A percentile compares a stretch with the other conserved stretches of the same genome.
Evolutionary conservation across 2,113 vertebrate species (phyloP).

Genomic region (Plectropomus leopardus): DNA sequence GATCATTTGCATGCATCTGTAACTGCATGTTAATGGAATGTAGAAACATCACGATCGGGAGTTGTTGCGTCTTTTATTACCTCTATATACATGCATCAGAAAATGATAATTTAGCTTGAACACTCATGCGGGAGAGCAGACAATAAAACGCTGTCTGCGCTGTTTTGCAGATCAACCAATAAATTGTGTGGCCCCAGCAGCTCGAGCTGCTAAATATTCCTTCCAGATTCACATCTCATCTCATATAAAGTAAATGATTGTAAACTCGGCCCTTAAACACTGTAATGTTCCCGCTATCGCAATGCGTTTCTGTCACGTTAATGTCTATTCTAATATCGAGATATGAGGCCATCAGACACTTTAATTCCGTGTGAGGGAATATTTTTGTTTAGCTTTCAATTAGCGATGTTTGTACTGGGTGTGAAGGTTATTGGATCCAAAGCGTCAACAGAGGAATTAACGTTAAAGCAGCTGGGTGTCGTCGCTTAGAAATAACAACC

Average conservation of each 20-base stretch:
- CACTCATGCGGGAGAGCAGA: constrained; percentile 69
- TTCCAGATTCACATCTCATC: constrained; percentile 71
- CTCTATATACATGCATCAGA: constrained; percentile 61
- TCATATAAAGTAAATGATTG: constrained; percentile 73
- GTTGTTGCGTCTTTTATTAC: constrained; percentile 72
- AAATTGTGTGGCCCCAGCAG: constrained; percentile 63
- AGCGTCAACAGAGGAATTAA: constrained; percentile 38
- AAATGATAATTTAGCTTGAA: constrained; percentile 76
- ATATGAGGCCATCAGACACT: constrained; percentile 59
- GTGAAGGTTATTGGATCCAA: constrained; percentile 12
- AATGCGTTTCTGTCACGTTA: constrained; percentile 68
- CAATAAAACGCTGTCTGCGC: constrained; percentile 73
- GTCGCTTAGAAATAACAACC: constrained; percentile 19
- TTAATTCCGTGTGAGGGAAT: constrained; percentile 58
- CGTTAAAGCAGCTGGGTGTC: constrained; percentile 2
- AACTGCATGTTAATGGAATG: constrained; percentile 70
- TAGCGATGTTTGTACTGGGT: constrained; percentile 51
- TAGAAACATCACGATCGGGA: constrained; percentile 67
- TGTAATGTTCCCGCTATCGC: constrained; percentile 51
- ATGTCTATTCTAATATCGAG: constrained; percentile 72
- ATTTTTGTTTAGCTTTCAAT: constrained; percentile 73
- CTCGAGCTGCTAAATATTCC: constrained; percentile 68
- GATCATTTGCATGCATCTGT: constrained; percentile 64
- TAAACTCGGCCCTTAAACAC: constrained; percentile 74
- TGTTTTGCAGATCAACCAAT: constrained; percentile 75